Evolutionary conservation across 1,140 invertebrate genomes (phyloP), one percentile per base, ranked within the genome.

Genomic region (Delia radicum): DNA sequence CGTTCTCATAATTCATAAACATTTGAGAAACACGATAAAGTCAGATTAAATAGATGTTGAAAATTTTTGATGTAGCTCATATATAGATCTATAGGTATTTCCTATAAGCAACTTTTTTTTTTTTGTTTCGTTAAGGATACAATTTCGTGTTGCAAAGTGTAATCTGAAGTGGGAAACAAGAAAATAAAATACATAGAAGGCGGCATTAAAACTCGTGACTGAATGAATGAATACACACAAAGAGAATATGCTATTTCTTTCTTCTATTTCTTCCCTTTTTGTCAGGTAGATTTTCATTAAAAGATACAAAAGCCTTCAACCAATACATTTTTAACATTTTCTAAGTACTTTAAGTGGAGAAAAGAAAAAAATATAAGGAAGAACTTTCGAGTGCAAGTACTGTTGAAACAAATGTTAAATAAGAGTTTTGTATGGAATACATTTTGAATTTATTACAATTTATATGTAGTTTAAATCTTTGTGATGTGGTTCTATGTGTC

Each of bases 231-330:
- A 55, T 55, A 21, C 48, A 24, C 6, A 55, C 4, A 24, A 21
- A 24, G 48, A 55, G 7, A 18, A 55, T 18, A 6, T 2, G 8
- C n/a, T 7, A 5, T 21, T 55, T 0, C 3, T 21, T 55, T 21
- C 8, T 10, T 37, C 18, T 69, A n/a, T 21, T 69, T 31, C 65
- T 33, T 69, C 31, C 37, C 8, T 29, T 21, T 33, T 69, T 69
- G 29, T 69, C 65, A 69, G 37, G 65, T 69, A 69, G 65, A 69
- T 69, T 69, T 69, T 69, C 65, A 69, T 69, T 69, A 69, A 69
- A 33, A 33, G 65, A 69, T 69, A 69, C 65, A 31, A 33, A 69
- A 33, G 65, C 29, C 28, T 69, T 31, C n/a, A 69, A 69, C 29
- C 65, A 69, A 69, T 29, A 69, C 65, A 28, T 69, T 69, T n/a